These are phyloP conservation scores for Zapus hudsonius DNA, from an alignment of 2,113 vertebrate genomes.

Conservation along the genomic window DNA sequence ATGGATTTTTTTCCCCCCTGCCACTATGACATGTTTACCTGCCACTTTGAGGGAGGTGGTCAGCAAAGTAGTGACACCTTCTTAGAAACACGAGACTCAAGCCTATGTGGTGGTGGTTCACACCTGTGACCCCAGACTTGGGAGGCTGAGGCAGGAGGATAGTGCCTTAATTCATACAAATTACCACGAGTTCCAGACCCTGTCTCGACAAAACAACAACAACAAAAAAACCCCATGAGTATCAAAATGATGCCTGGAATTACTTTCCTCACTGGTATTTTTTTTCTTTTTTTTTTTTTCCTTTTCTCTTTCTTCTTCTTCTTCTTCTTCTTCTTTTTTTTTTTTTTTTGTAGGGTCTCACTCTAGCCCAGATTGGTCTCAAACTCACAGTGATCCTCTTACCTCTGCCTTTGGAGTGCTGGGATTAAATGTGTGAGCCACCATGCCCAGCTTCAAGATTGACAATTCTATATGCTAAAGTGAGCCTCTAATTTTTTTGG, in stretches of 20 bases:
- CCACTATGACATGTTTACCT: not conserved
- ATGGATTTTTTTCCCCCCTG: fast-evolving
- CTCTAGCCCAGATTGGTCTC: too few relatives aligned
- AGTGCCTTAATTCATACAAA: too few relatives aligned
- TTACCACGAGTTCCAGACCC: not conserved
- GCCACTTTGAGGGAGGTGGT: not conserved
- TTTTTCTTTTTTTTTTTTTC: too few relatives aligned
- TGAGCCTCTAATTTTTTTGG: not conserved
- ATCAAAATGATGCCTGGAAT: not conserved
- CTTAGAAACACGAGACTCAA: not conserved
- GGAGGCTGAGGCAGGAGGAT: not conserved
- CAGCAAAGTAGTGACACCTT: not conserved
- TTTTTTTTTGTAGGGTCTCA: too few relatives aligned
- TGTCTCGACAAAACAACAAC: not conserved
- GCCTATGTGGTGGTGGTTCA: not conserved
- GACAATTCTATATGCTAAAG: not conserved
- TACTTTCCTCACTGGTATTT: not conserved
- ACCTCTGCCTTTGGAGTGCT: too few relatives aligned
- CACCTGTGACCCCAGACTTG: not conserved
- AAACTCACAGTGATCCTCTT: too few relatives aligned
- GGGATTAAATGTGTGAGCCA: too few relatives aligned
- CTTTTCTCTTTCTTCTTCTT: too few relatives aligned
- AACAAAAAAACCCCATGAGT: not conserved
- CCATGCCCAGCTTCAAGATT: not conserved
- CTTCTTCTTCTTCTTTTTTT: too few relatives aligned